Evolutionary conservation across 2,797 vertebrate genomes (phyloP), one percentile per base, ranked within the genome.

Genomic region (Eupleurogrammus muticus): DNA sequence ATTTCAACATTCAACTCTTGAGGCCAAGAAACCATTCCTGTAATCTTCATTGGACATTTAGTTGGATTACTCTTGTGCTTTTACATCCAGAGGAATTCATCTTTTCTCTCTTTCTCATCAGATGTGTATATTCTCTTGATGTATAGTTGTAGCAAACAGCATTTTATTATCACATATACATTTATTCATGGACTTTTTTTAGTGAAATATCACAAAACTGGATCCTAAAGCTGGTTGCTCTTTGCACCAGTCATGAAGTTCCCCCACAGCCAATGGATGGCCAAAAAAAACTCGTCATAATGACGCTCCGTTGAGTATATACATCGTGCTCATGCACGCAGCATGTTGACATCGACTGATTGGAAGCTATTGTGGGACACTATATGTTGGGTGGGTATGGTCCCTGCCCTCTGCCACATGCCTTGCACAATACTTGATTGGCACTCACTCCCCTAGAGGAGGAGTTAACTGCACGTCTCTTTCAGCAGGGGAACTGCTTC

Each of bases 391-490:
- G 77, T 35, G 40, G 57, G 14, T 21, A 38, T 73, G 65, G 73
- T 57, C 56, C 50, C 60, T 57, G 20, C 66, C 74, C 62, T 70
- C 65, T 75, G 66, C 75, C 60, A 73, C 82, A 80, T 72, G 73
- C 49, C 82, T 85, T 92, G 82, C 84, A 84, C 85, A 92, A 92
- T 86, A 58, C 48, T 82, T 84, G 83, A 83, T 88, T 91, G 81
- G 80, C 85, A 87, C 73, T 69, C 42, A 57, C 83, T 55, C 63
- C 23, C 66, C 50, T 20, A 86, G 92, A 94, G 94, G 94, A 94
- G 94, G 94, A 93, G 94, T 93, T 89, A 88, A 62, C 69, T 72
- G 42, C 68, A 83, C 79, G 83, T 90, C 84, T 90, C 76, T 68
- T 84, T 77, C 73, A 73, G 79, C 64, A 9, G 75, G 63, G 72